Conservation (phyloP, 1,140 invertebrate genomes). For the Heliothis subflexa region DNA sequence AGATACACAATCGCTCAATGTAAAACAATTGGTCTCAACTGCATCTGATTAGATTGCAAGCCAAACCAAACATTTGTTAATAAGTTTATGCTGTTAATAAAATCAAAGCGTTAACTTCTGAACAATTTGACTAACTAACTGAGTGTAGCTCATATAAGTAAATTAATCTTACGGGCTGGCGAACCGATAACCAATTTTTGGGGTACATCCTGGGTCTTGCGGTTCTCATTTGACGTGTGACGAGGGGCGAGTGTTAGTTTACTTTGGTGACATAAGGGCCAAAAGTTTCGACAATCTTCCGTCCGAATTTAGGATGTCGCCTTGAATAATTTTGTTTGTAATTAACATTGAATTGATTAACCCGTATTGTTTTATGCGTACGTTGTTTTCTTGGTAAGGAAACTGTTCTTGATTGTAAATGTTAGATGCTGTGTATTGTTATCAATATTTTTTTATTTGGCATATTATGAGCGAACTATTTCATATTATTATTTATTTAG, state of each 20-base stretch:
- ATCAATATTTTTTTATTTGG: too few relatives aligned
- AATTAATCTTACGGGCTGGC: slow-evolving; percentile 61
- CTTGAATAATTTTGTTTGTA: slow-evolving; percentile 10
- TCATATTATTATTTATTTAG: too few relatives aligned
- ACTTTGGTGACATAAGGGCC: slow-evolving; percentile 36
- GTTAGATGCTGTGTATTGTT: too few relatives aligned
- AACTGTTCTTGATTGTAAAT: too few relatives aligned
- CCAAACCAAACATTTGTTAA: neutral
- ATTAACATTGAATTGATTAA: slow-evolving; percentile 27
- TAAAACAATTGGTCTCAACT: too few relatives aligned
- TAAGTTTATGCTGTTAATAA: slow-evolving; percentile 32
- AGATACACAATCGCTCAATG: too few relatives aligned
- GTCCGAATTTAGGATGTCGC: slow-evolving; percentile 4
- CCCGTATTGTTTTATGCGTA: neutral
- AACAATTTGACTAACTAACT: slow-evolving; percentile 38
- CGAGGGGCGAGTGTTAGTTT: slow-evolving; percentile 65
- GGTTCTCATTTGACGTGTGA: slow-evolving; percentile 64
- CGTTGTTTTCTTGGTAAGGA: neutral
- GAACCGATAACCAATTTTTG: slow-evolving; percentile 67
- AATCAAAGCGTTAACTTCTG: slow-evolving; percentile 24
- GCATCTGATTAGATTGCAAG: too few relatives aligned
- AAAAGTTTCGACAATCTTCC: slow-evolving; percentile 17
- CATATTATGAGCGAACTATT: too few relatives aligned
- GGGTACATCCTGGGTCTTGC: slow-evolving; percentile 57
- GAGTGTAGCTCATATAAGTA: slow-evolving; percentile 54